phyloP scores from a whole-genome alignment of 2,797 vertebrate species.

The Etheostoma nigrum region DNA sequence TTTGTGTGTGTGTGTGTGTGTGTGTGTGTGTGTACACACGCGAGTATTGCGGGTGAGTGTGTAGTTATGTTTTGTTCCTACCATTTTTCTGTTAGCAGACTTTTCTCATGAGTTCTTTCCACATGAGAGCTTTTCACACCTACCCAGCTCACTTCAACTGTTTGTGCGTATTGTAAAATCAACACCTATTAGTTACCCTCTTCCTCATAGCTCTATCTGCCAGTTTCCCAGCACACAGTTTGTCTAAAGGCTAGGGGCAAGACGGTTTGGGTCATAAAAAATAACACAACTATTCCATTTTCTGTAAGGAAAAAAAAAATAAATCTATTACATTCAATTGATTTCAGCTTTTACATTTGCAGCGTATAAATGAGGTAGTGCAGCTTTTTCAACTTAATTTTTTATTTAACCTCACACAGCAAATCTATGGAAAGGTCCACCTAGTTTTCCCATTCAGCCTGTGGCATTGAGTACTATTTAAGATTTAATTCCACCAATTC shows the following conservation, averaged over 20 bases:
- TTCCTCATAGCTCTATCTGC: slow-evolving; percentile 7
- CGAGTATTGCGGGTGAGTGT: background rate
- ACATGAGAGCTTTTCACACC: slow-evolving; percentile 47
- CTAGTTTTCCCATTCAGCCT: background rate
- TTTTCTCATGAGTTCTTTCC: slow-evolving; percentile 69
- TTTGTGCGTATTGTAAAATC: slow-evolving; percentile 45
- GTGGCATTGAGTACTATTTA: slow-evolving; percentile 4
- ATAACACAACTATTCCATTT: background rate
- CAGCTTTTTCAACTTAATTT: background rate
- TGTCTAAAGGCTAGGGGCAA: background rate
- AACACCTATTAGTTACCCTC: slow-evolving; percentile 29
- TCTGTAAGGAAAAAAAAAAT: background rate
- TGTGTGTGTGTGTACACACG: background rate
- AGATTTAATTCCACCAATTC: slow-evolving; percentile 14
- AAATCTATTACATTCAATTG: background rate
- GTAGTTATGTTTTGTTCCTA: slow-evolving; percentile 35
- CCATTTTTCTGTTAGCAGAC: slow-evolving; percentile 48
- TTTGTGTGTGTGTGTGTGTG: background rate
- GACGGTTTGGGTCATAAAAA: slow-evolving; percentile 10
- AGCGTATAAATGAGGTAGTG: background rate
- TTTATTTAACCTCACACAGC: background rate
- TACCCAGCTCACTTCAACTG: slow-evolving; percentile 31
- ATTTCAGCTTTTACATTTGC: background rate
- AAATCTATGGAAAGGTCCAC: background rate
- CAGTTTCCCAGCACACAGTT: slow-evolving; percentile 19